Evolutionary conservation across 1,140 invertebrate species (phyloP).

Genomic region (Dendrolimus kikuchii): DNA sequence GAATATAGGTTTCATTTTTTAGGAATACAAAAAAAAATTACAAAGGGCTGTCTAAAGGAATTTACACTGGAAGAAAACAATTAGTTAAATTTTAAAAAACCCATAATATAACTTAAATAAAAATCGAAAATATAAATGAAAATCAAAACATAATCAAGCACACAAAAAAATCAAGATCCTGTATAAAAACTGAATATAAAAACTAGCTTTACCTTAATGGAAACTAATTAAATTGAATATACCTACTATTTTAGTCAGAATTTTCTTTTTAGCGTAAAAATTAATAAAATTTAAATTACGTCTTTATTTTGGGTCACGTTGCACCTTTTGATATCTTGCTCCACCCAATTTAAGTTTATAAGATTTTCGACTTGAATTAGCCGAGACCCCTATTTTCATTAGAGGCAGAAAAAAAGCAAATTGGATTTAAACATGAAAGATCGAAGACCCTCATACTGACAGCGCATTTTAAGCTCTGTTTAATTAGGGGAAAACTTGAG

Average conservation of each 20-base stretch:
- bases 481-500: conserved; percentile 40
- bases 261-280: conserved; percentile 8
- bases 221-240: no score
- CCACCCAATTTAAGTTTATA: conserved; percentile 33
- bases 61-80: no score
- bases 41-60: no score
- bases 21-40: no score
- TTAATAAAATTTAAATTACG: conserved; percentile 21
- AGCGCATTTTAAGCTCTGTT: conserved; percentile 40
- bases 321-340: conserved; percentile 14
- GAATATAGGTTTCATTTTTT: no score
- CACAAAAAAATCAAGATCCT: no score
- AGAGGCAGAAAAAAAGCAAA: conserved; percentile 43
- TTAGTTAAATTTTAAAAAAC: no score
- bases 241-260: conserved; percentile 7
- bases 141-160: no score
- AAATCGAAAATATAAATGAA: no score
- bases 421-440: conserved; percentile 56
- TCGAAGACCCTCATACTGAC: conserved; percentile 31
- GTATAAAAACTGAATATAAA: no score
- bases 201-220: no score
- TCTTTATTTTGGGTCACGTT: conserved; percentile 19
- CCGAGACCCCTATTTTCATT: conserved; percentile 41
- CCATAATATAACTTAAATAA: no score
- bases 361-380: conserved; percentile 42